Base-by-base conservation (phyloP, 1,140 invertebrate genomes). In the Hirudo medicinalis region DNA sequence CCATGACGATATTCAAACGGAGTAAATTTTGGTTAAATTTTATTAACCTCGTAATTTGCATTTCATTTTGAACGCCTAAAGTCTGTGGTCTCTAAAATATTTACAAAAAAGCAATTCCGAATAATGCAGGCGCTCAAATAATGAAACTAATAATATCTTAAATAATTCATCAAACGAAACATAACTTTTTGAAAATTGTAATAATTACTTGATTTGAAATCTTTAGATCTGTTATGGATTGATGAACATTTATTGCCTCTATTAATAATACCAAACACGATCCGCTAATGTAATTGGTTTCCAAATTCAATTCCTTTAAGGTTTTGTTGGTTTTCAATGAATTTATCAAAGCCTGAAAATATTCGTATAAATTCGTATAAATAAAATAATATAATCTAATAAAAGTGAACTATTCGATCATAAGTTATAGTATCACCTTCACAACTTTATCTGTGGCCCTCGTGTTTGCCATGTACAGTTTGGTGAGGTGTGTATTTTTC, bases 251-350 rank as follows among this genome's bases (percentile, higher is more conserved):
- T 76, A 97, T 85, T 60, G 91, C 86, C 82, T 89, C 88, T 60
- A 97, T 86, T 63, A 98, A 84, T 80, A 87, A 87, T 71, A 94
- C 88, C 78, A 97, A 88, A 69, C 88, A 87, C 53, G 79, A 78
- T 85, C 85, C 78, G 89, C 90, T 83, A 79, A 97, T 89, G 82
- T 92, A 94, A 86, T 98, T 98, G 69, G 93, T 95, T 86, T 97
- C 94, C 75, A 97, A 88, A 82, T 95, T 97, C 77, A 97, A 85
- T 77, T 91, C 90, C 81, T 89, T 87, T 75, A 98, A 84, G 69
- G 90, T 88, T 78, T 87, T 88, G 85, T 96, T 97, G 75, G 88
- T 88, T 79, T 90, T 86, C 71, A 98, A 84, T 53, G 90, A 89
- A 78, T 91, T 90, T 71, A 90, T 89, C 77, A 97, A 83, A 80